Evolutionary conservation across 2,113 vertebrate species (phyloP), one percentile per base, ranked within the genome.

Genomic region (Tursiops truncatus): DNA sequence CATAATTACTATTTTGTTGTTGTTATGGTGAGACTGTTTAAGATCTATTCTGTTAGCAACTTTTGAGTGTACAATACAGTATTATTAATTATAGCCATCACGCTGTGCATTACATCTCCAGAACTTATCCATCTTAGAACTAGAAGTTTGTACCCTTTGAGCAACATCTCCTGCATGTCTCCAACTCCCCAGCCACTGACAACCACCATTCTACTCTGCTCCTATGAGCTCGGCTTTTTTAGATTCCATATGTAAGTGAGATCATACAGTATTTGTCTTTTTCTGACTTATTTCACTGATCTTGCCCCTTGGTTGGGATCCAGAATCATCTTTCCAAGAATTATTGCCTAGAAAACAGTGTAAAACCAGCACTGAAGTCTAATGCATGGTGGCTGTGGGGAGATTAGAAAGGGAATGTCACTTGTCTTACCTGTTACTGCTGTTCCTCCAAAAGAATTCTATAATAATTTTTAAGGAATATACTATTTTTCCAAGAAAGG

Each of bases 281-380:
- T 38, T 85, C 62, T 79, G 62, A 70, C 14, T 91, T 50, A 60
- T 38, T 85, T 95, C 31, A 25, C 60, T 25, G 60, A 6, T 56
- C 77, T 76, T 91, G 3, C 12, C 67, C 67, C 33, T 84, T 28
- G 13, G 50, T 8, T 70, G 33, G 21, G 56, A 73, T 68, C 50
- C 56, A 77, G n/a, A 92, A 71, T 83, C 41, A 83, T 23, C 44
- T 79, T 93, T 83, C 73, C 21, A 85, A 76, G 68, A 96, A n/a
- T 83, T 81, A 41, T 3, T 82, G 3, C 36, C 38, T 47, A 85
- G 17, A 21, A 90, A 73, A 93, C 10, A 33, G 28, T 62, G 5
- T 73, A 89, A 96, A 31, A 50, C n/a, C 36, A 79, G 56, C 13
- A 82, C 38, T 68, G 26, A 71, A 68, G 25, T 67, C 8, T 63